Percentiles rank a stretch among this genome's conserved stretches.
Conservation (phyloP, 2,113 vertebrate species). For the Onychostruthus taczanowskii region DNA sequence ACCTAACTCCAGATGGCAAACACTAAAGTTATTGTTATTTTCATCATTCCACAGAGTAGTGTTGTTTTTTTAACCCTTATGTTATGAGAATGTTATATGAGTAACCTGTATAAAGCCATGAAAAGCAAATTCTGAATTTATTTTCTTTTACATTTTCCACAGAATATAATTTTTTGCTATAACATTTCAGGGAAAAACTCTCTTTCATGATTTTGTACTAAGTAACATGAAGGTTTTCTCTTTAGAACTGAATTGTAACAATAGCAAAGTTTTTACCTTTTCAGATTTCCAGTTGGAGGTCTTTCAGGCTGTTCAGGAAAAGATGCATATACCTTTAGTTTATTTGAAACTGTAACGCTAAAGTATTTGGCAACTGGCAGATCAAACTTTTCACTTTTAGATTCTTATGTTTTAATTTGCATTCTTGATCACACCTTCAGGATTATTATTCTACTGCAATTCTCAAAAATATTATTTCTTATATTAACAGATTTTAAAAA, state of each 20-base stretch:
- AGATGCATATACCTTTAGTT: no score
- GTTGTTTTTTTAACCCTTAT: not conserved
- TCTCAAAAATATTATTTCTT: not conserved
- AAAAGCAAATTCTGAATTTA: not conserved
- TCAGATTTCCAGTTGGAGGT: not conserved
- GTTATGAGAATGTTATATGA: not conserved
- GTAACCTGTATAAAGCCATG: not conserved
- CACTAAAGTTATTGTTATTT: not conserved
- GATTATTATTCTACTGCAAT: not conserved
- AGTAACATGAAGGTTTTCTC: not conserved
- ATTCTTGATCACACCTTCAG: not conserved
- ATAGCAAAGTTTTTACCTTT: not conserved
- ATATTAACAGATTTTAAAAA: not conserved
- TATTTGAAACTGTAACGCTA: not conserved
- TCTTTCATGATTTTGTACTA: not conserved
- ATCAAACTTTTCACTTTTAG: not conserved
- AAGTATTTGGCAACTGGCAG: not conserved
- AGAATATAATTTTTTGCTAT: not conserved
- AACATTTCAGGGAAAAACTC: not conserved
- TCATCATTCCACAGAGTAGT: fast-evolving
- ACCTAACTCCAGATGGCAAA: not conserved
- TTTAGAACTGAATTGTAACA: not conserved
- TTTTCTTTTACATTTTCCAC: not conserved
- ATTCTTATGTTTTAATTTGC: not conserved
- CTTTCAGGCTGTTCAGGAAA: not conserved